Conservation (phyloP, 2,797 vertebrate genomes). For the Acanthurus tractus region DNA sequence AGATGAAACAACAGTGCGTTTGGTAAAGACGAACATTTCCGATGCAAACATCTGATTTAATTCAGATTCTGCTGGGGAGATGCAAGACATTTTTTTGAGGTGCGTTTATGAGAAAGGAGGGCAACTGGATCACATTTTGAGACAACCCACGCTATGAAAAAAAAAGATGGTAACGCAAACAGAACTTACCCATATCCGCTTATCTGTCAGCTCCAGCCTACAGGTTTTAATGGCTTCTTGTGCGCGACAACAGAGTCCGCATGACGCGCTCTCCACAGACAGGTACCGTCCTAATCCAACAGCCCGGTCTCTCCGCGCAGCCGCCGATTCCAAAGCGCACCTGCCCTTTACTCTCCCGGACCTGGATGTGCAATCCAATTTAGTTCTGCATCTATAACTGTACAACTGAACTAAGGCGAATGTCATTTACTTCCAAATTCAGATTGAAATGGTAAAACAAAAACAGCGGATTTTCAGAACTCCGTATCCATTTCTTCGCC, state of each 20-base stretch:
- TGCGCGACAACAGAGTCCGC: constrained; percentile 83
- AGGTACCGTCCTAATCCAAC: constrained; percentile 81
- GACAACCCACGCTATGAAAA: constrained; percentile 24
- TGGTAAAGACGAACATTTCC: constrained; percentile 3
- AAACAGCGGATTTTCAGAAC: constrained; percentile 34
- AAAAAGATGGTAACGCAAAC: constrained; percentile 14
- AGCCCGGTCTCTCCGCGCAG: constrained; percentile 77
- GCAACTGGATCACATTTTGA: constrained; percentile 7
- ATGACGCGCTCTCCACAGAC: constrained; percentile 83
- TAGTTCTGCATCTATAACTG: constrained; percentile 62
- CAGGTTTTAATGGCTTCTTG: constrained; percentile 83
- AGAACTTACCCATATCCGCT: constrained; percentile 86
- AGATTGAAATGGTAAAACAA: constrained; percentile 23
- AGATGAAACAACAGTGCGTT: constrained; percentile 3
- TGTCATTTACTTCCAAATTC: constrained; percentile 75
- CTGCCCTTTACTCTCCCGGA: constrained; percentile 77
- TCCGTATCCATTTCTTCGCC: constrained; percentile 49
- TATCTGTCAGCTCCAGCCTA: constrained; percentile 83
- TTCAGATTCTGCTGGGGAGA: constrained; percentile 13
- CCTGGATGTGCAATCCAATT: constrained; percentile 63
- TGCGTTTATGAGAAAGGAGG: constrained; percentile 8
- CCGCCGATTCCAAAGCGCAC: constrained; percentile 79
- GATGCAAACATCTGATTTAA: constrained; percentile 10
- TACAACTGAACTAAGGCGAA: constrained; percentile 51
- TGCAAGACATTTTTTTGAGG: not conserved